Percentiles rank a stretch among this genome's conserved stretches.
Conservation (phyloP, 2,113 vertebrate genomes). For the Micronycteris hirsuta region DNA sequence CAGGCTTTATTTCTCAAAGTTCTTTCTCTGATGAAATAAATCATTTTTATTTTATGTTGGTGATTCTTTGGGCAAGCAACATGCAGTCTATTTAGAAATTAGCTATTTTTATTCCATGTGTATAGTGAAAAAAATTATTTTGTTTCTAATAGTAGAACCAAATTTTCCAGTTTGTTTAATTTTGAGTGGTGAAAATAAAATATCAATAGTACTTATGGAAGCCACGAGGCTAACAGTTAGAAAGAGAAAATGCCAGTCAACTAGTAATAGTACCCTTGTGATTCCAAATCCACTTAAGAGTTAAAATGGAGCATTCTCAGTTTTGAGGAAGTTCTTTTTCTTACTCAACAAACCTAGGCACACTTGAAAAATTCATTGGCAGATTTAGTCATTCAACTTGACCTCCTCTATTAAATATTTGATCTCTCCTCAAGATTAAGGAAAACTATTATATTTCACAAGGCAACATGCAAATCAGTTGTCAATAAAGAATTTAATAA, state of each 20-base stretch:
- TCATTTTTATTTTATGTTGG: neutral
- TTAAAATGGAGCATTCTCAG: neutral
- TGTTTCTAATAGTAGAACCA: neutral
- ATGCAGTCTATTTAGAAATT: neutral
- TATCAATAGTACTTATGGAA: neutral
- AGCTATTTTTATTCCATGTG: neutral
- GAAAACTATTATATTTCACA: neutral
- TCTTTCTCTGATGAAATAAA: slow-evolving; percentile 10
- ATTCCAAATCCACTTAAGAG: neutral
- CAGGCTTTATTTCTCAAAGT: neutral
- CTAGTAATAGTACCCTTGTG: neutral
- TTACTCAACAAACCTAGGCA: neutral
- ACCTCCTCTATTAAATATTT: neutral
- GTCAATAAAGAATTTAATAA: neutral
- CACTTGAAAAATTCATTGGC: neutral
- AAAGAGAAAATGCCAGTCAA: neutral
- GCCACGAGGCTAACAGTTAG: neutral
- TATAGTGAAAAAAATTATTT: neutral
- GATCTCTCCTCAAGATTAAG: neutral
- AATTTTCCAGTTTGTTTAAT: neutral
- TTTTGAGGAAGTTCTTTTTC: neutral
- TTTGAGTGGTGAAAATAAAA: neutral
- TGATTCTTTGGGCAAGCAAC: neutral
- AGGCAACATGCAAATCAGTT: neutral
- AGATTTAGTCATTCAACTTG: neutral